phyloP scores from a whole-genome alignment of 1,140 invertebrate genomes.

The Drosophila asahinai region DNA sequence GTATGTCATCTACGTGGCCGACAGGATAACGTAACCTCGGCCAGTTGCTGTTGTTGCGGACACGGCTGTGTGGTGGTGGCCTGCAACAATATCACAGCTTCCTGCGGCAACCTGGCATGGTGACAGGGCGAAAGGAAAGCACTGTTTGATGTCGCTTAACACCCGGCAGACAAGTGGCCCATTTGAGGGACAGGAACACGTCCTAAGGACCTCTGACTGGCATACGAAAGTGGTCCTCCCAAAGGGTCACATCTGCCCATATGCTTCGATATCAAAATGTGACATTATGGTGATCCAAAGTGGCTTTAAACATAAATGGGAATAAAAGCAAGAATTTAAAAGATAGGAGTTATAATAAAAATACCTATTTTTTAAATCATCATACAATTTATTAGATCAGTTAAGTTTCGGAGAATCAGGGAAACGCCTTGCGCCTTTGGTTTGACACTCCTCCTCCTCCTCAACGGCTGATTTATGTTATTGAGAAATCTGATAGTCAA shows the following conservation, averaged over 20 bases:
- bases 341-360: neutral
- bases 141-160: slow-evolving; percentile 46
- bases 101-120: slow-evolving; percentile 5
- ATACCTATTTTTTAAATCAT: too few relatives aligned
- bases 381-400: neutral
- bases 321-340: neutral
- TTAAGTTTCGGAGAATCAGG: slow-evolving; percentile 1
- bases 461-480: neutral
- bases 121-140: slow-evolving; percentile 14
- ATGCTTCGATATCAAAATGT: slow-evolving; percentile 7
- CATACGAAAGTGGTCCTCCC: slow-evolving; percentile 47
- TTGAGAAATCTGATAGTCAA: neutral
- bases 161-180: slow-evolving; percentile 33
- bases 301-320: neutral
- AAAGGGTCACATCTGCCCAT: slow-evolving; percentile 34
- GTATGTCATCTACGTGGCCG: slow-evolving; percentile 63
- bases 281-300: slow-evolving; percentile 33
- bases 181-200: slow-evolving; percentile 31
- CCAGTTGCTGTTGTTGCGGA: slow-evolving; percentile 42
- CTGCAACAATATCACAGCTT: slow-evolving; percentile 26
- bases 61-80: slow-evolving; percentile 17
- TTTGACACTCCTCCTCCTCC: neutral
- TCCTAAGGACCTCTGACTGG: slow-evolving; percentile 53
- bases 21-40: slow-evolving; percentile 43
- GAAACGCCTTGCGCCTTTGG: too few relatives aligned